A percentile compares a stretch with the other conserved stretches of the same genome.
Evolutionary conservation across 2,797 vertebrate species (phyloP).

Genomic region (Cephalopachus bancanus): DNA sequence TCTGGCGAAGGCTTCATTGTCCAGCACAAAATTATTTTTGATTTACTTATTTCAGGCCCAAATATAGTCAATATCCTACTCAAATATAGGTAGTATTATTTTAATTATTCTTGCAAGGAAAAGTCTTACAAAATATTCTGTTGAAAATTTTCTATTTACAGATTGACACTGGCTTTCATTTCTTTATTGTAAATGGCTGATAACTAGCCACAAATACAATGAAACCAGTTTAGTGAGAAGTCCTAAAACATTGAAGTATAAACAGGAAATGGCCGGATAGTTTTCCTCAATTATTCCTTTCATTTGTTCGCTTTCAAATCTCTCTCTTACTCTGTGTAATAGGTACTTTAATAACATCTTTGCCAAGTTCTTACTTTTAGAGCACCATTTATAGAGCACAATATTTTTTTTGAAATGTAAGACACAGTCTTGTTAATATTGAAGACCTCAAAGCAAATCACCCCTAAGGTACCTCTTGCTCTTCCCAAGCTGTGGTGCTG

Average conservation of each 20-base stretch:
- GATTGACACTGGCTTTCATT: background rate
- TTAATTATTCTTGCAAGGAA: background rate
- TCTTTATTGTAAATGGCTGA: background rate
- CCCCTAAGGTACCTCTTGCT: background rate
- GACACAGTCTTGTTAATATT: background rate
- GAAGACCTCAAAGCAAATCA: background rate
- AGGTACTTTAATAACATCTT: background rate
- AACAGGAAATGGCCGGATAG: background rate
- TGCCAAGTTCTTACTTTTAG: background rate
- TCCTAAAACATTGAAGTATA: background rate
- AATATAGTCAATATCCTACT: background rate
- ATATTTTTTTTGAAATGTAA: background rate
- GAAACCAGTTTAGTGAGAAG: background rate
- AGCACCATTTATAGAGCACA: background rate
- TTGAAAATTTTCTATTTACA: background rate
- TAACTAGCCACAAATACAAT: background rate
- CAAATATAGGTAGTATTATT: background rate
- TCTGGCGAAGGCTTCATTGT: slow-evolving; percentile 1
- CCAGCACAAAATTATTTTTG: background rate
- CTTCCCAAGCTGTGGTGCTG: background rate
- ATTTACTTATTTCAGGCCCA: background rate
- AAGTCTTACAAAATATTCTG: background rate
- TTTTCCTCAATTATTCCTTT: background rate
- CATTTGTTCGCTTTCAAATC: background rate
- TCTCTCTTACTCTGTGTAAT: background rate